Evolutionary conservation across 2,888 invertebrate species (phyloP).

Genomic region (Heliconius ismenius): DNA sequence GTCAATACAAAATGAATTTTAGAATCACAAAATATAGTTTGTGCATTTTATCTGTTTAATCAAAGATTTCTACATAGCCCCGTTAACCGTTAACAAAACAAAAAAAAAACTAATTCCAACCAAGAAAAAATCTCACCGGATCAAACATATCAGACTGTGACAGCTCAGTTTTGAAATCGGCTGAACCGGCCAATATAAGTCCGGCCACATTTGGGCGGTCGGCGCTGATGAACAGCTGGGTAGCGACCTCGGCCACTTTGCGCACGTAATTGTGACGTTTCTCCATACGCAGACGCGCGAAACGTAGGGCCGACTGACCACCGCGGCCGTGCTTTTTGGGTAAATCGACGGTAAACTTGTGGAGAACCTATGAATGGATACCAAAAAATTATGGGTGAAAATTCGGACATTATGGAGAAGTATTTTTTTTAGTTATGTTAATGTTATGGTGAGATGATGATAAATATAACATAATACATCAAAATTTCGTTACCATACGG

Average conservation of each 20-base stretch:
- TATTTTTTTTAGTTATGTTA: background rate
- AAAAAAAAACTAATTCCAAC: constrained; percentile 44
- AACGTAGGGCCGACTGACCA: constrained; percentile 99
- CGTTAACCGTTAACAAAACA: background rate
- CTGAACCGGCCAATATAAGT: constrained; percentile 98
- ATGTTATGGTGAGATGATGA: background rate
- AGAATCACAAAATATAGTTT: too few relatives aligned
- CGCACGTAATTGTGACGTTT: constrained; percentile 99
- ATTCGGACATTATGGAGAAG: background rate
- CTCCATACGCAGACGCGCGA: constrained; percentile 99
- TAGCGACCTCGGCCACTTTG: constrained; percentile 92
- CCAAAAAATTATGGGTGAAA: background rate
- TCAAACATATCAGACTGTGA: constrained; percentile 99
- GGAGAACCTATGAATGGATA: constrained; percentile 84
- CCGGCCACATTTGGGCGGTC: constrained; percentile 99
- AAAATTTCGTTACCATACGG: too few relatives aligned
- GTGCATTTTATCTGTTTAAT: too few relatives aligned
- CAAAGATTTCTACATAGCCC: too few relatives aligned
- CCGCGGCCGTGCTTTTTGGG: constrained; percentile 99
- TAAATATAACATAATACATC: too few relatives aligned
- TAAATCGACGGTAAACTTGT: constrained; percentile 98
- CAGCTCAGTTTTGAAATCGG: constrained; percentile 99
- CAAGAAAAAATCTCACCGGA: constrained; percentile 85
- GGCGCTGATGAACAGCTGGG: constrained; percentile 97
- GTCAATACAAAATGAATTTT: too few relatives aligned